Conservation (phyloP, 2,113 vertebrate species). For the Catharus bicknelli region DNA sequence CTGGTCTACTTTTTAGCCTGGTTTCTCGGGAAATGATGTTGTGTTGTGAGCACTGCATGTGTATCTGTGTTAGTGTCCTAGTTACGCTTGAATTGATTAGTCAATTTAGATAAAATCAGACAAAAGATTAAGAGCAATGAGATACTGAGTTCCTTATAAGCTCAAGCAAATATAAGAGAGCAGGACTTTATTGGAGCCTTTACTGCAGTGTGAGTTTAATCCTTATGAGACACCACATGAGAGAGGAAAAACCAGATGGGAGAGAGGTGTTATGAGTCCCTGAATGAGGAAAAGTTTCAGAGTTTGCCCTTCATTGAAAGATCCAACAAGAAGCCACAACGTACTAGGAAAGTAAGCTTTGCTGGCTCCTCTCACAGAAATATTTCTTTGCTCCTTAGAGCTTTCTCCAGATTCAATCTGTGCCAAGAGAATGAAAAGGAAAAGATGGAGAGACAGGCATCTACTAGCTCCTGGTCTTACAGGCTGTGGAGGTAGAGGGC, state of each 20-base stretch:
- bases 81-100: conserved; percentile 3
- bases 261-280: background rate
- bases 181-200: background rate
- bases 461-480: background rate
- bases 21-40: background rate
- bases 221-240: background rate
- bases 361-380: background rate
- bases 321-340: background rate
- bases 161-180: background rate
- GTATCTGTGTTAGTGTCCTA: background rate
- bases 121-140: background rate
- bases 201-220: background rate
- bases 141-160: background rate
- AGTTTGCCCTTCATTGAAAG: background rate
- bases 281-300: background rate
- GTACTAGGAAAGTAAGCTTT: background rate
- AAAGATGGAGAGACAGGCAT: background rate
- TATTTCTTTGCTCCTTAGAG: background rate
- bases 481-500: background rate
- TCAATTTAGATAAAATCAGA: conserved; percentile 20
- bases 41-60: background rate
- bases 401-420: background rate
- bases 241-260: background rate
- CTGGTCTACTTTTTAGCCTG: conserved; percentile 20
- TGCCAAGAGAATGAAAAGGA: background rate